Base-by-base conservation (phyloP, 2,888 invertebrate species). In the Hylaea fasciaria region DNA sequence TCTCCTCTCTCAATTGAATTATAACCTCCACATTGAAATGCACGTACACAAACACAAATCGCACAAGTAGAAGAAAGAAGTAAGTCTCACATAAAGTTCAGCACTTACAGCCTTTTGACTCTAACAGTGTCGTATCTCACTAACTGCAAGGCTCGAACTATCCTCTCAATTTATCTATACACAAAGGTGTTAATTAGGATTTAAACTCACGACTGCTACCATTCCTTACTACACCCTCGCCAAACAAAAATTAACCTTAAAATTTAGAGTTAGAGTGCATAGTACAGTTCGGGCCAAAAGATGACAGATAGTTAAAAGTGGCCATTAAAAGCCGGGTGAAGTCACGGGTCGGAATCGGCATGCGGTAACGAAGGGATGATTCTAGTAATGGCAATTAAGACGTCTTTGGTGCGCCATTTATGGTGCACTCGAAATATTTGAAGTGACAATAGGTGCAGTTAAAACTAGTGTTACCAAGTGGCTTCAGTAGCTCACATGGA, bases 171-270 rank as follows among this genome's bases (percentile, higher is more conserved):
- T 92, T 91, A 92, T 92, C 91, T 86, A 75, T 77, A 80, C 79
- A 80, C 79, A 73, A 78, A 89, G 87, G 92, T 91, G 91, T 92
- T 92, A 92, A 92, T 92, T 92, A 92, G 88, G 83, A 80, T 84
- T 83, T 80, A 85, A 83, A 85, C 91, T 91, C 91, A 92, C 91
- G 91, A 91, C 90, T 86, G 81, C 80, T 81, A 80, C 83, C 81
- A 83, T 83, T 82, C 79, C 73, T 77, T 72, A 69, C 51, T 62
- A 17, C 35, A 53, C 35, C 1, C 40, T 56, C n/a, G 12, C 14
- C 63, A 62, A 65, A 53, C 57, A 44, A 82, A 76, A 73, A 53
- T 39, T 41, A 54, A 72, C 80, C 65, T 60, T 83, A 75, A 29
- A 16, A 14, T 1, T 5, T 12, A 9, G 2, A 0, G 8, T 0